Percentiles rank a stretch among this genome's conserved stretches.
phyloP scores from a whole-genome alignment of 1,140 invertebrate species.

The Lucilia cuprina region DNA sequence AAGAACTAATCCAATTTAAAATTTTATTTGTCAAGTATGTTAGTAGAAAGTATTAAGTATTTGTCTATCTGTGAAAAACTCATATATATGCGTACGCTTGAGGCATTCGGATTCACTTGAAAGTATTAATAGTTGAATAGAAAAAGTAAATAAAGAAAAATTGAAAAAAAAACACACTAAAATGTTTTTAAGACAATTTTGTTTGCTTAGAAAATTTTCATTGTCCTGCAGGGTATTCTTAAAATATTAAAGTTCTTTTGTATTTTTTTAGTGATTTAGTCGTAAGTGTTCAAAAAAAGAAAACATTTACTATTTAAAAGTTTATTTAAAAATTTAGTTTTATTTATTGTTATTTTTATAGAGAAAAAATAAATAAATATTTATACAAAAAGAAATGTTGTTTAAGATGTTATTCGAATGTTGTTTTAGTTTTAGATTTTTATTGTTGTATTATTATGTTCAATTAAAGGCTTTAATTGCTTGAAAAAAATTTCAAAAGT shows the following conservation, averaged over 20 bases:
- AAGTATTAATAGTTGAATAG: neutral
- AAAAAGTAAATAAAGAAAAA: neutral
- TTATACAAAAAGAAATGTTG: no score
- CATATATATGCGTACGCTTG: neutral
- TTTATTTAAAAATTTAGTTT: no score
- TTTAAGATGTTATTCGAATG: no score
- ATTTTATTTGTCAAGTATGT: slow-evolving; percentile 59
- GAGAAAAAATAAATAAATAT: no score
- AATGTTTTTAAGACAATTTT: slow-evolving; percentile 14
- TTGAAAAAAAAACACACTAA: neutral
- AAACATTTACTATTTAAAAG: no score
- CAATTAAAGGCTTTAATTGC: no score
- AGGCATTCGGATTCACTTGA: neutral
- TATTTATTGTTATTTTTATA: no score
- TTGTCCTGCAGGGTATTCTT: slow-evolving; percentile 1
- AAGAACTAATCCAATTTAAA: slow-evolving; percentile 62
- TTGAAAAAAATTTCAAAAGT: no score
- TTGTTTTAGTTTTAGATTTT: no score
- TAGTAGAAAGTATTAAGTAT: neutral
- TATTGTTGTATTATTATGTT: no score
- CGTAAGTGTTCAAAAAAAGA: no score
- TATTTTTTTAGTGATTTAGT: neutral
- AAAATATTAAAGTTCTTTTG: neutral
- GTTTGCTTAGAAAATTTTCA: neutral
- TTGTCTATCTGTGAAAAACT: neutral